Conservation (phyloP, 53 echinoderm and acorn worm genomes). For the Astropecten irregularis region DNA sequence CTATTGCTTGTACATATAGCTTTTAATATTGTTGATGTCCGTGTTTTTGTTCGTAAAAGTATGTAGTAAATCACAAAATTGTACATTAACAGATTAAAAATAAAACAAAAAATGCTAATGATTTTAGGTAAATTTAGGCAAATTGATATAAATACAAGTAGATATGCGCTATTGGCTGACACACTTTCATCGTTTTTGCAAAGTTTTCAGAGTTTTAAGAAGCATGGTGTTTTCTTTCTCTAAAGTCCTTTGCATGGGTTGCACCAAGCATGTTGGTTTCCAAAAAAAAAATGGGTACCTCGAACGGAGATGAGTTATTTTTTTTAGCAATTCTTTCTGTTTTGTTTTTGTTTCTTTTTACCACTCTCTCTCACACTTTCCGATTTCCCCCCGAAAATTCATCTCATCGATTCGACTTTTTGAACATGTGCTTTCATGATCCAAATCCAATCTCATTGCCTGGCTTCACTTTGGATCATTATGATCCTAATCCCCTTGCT, state of each 20-base stretch:
- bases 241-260: not conserved
- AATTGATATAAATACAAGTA: no score
- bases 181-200: no score
- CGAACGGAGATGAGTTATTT: not conserved
- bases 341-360: slow-evolving; percentile 10
- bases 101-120: no score
- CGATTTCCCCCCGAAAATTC: not conserved
- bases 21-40: no score
- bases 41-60: no score
- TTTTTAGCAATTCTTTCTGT: slow-evolving; percentile 1
- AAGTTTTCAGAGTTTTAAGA: no score
- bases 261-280: slow-evolving; percentile 1
- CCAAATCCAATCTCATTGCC: not conserved
- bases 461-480: not conserved
- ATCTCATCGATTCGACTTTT: not conserved
- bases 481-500: not conserved
- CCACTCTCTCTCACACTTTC: not conserved
- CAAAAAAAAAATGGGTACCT: not conserved
- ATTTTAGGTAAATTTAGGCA: no score
- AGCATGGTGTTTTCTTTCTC: not conserved
- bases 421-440: no score
- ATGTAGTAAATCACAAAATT: no score
- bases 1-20: no score
- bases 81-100: no score
- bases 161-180: no score